A percentile compares a stretch with the other conserved stretches of the same genome.
Conservation (phyloP, 2,888 invertebrate genomes). For the Plutella xylostella region DNA sequence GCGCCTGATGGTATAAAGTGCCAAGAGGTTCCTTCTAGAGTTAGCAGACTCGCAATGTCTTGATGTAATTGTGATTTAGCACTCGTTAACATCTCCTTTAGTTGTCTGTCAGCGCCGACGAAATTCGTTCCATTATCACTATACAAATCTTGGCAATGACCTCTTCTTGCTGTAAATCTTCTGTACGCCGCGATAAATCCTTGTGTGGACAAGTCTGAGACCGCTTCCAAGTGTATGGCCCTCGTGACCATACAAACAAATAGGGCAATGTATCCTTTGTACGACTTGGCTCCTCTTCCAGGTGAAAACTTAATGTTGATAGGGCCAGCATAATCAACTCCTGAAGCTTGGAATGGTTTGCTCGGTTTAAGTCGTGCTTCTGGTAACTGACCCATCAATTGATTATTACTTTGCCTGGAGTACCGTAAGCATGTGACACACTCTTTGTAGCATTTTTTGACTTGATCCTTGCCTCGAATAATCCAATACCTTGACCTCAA, state of each 20-base stretch:
- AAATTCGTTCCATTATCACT: constrained; percentile 15
- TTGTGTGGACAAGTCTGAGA: constrained; percentile 11
- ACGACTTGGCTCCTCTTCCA: not conserved
- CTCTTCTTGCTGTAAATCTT: constrained; percentile 13
- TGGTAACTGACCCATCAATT: no score
- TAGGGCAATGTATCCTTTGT: not conserved
- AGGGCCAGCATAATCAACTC: not conserved
- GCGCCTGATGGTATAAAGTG: constrained; percentile 7
- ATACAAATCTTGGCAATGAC: not conserved
- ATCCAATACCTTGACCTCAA: not conserved
- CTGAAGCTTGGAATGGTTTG: not conserved
- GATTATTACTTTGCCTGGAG: no score
- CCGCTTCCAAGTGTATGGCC: constrained; percentile 14
- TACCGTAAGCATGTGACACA: no score
- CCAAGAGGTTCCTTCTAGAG: constrained; percentile 8
- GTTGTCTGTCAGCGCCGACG: constrained; percentile 10
- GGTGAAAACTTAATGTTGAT: not conserved
- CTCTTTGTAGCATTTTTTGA: not conserved
- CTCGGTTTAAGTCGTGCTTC: not conserved
- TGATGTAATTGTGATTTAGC: not conserved
- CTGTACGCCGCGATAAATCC: constrained; percentile 14
- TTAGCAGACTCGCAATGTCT: not conserved
- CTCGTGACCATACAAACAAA: constrained; percentile 3
- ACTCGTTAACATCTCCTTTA: constrained; percentile 6
- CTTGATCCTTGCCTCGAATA: not conserved